A percentile compares a stretch with the other conserved stretches of the same genome.
Evolutionary conservation across 1,140 invertebrate species (phyloP).

Genomic region (Holcopasites calliopsidis): DNA sequence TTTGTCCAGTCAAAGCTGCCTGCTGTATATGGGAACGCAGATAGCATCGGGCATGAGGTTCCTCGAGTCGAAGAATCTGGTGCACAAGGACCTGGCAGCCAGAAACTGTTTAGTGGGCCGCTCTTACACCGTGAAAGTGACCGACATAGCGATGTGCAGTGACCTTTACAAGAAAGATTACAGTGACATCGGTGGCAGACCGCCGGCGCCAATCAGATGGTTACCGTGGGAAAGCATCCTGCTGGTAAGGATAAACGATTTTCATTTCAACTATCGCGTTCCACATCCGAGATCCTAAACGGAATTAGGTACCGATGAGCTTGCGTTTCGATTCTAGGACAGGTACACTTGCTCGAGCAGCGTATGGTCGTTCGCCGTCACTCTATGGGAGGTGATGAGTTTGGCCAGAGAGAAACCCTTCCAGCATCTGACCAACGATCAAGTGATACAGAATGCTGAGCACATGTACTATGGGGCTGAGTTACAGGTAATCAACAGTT

Average conservation of each 20-base stretch:
- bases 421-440: constrained; percentile 85
- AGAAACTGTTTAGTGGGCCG: constrained; percentile 92
- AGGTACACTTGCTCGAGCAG: constrained; percentile 84
- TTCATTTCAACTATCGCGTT: not conserved
- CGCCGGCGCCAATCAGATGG: constrained; percentile 87
- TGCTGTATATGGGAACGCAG: constrained; percentile 91
- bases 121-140: constrained; percentile 90
- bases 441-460: constrained; percentile 87
- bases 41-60: constrained; percentile 94
- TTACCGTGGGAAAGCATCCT: constrained; percentile 92
- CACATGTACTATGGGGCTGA: constrained; percentile 85
- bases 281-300: not conserved
- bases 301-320: not conserved
- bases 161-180: constrained; percentile 91
- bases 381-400: constrained; percentile 88
- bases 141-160: constrained; percentile 94
- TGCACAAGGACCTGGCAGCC: constrained; percentile 89
- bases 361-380: constrained; percentile 86
- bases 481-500: constrained; percentile 82
- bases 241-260: constrained; percentile 81
- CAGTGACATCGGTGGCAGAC: constrained; percentile 86
- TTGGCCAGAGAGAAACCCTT: constrained; percentile 87
- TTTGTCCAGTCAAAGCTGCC: constrained; percentile 86
- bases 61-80: constrained; percentile 88
- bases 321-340: constrained; percentile 77